Evolutionary conservation across 2,888 invertebrate genomes (phyloP), one percentile per base, ranked within the genome.

Genomic region (Polyploca ridens): DNA sequence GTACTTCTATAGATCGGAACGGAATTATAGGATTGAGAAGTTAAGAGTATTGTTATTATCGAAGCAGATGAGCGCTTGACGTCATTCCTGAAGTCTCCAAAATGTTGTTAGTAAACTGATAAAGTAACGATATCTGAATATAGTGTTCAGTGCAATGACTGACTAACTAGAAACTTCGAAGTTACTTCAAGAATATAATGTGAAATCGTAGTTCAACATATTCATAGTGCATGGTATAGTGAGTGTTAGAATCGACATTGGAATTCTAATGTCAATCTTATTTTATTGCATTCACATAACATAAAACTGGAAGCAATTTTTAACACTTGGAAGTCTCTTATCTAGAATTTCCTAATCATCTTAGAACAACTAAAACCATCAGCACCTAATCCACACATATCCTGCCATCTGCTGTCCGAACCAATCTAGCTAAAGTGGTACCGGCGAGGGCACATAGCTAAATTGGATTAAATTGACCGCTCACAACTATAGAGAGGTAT

Each of bases 401-500:
- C 90, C 90, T 87, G 89, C 79, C 82, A 79, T 82, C 83, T 81
- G 81, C 77, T 58, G 72, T 78, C 78, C 66, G 77, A 69, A 68
- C 72, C 86, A 89, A 90, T 90, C 84, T 85, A 84, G 66, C 72
- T 80, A 85, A 90, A 87, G 85, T 86, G 85, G 80, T 73, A 70
- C 76, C 76, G 78, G 79, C 75, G 79, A 74, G 73, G 76, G 77
- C 70, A 68, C 71, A 54, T 63, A 63, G 71, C 82, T 87, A 85
- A 90, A 92, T 91, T 92, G 91, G 86, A 90, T 87, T 83, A 90
- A 91, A 92, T 92, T 91, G 91, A 86, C 85, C 86, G 77, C 74
- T 74, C 77, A 76, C 75, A 80, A 76, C 19, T 54, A 54, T 54
- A 81, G 82, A 74, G 73, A 78, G 72, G 79, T 79, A 83, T 85